Conservation (phyloP, 2,797 vertebrate genomes). For the Atherinosoma microstoma region DNA sequence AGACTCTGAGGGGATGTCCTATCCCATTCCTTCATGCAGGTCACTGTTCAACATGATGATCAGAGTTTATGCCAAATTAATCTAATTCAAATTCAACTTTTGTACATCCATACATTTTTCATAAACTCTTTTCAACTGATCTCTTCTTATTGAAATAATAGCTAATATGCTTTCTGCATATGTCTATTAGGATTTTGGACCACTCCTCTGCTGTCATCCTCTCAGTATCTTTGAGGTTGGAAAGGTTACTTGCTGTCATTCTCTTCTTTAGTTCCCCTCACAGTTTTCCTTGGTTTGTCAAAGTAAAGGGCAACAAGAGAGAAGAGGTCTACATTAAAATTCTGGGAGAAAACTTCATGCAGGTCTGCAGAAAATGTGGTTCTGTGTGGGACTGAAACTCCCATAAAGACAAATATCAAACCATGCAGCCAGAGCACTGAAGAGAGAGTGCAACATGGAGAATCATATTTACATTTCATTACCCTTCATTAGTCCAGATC, state of each 20-base stretch:
- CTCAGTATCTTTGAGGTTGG: background rate
- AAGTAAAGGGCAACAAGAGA: slow-evolving; percentile 5
- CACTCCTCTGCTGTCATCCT: background rate
- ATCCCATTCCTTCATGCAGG: background rate
- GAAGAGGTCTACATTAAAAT: slow-evolving; percentile 3
- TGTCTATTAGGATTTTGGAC: slow-evolving; percentile 4
- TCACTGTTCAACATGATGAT: background rate
- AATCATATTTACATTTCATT: too few species aligned
- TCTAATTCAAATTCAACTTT: background rate
- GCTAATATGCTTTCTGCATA: background rate
- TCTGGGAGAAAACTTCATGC: background rate
- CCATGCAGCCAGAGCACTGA: background rate
- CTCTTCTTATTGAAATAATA: background rate
- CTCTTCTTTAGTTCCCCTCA: background rate
- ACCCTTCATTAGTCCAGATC: background rate
- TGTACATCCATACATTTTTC: background rate
- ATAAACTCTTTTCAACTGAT: background rate
- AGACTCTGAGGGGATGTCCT: background rate
- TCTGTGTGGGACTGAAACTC: background rate
- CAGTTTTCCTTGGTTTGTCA: background rate
- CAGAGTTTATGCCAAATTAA: background rate
- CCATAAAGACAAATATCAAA: background rate
- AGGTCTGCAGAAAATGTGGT: slow-evolving; percentile 4
- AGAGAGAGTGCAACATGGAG: background rate
- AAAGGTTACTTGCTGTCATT: slow-evolving; percentile 5